Percentiles rank a stretch among this genome's conserved stretches.
phyloP scores from a whole-genome alignment of 2,797 vertebrate genomes.

The Balearica regulorum region DNA sequence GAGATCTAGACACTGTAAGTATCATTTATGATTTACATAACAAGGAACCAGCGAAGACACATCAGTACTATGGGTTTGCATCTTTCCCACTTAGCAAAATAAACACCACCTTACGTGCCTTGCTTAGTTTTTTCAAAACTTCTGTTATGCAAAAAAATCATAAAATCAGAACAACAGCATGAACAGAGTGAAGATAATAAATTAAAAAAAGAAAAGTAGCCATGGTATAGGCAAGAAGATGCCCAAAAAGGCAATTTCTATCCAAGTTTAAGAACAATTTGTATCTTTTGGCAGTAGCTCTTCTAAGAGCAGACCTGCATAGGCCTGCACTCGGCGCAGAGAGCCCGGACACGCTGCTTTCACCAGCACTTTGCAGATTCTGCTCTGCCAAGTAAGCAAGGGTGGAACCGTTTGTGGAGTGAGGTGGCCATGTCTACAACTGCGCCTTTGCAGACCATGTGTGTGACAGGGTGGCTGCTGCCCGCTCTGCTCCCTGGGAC shows the following conservation, averaged over 20 bases:
- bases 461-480: fast-evolving
- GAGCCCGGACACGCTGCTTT: fast-evolving
- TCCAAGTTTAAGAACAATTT: too few relatives aligned
- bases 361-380: neutral
- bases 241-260: neutral
- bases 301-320: neutral
- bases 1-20: neutral
- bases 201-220: neutral
- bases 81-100: neutral
- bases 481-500: neutral
- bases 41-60: neutral
- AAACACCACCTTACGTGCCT: neutral
- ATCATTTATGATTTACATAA: neutral
- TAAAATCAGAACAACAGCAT: neutral
- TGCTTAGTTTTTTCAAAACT: neutral
- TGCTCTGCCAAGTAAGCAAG: neutral
- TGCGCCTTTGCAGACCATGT: fast-evolving
- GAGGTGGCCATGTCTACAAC: fast-evolving
- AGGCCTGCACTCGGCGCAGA: neutral
- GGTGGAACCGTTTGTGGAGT: neutral
- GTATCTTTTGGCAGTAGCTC: neutral
- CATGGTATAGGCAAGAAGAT: neutral
- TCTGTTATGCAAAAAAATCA: neutral
- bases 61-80: neutral
- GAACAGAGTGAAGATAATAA: neutral